These are phyloP conservation scores for Archocentrus centrarchus DNA, from an alignment of 2,113 vertebrate species.

Conservation along the genomic window DNA sequence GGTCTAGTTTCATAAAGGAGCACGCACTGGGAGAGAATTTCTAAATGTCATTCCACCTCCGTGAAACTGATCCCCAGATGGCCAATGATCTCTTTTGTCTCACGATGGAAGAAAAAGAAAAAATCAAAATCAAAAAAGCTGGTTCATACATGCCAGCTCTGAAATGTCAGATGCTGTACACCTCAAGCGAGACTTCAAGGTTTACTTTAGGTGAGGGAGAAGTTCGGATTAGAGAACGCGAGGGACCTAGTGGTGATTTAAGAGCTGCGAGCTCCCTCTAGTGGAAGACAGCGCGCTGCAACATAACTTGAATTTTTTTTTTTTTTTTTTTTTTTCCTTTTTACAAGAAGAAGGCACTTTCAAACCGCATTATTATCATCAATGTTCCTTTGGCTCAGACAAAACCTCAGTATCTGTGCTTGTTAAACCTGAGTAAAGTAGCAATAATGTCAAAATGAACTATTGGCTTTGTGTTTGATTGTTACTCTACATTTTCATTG, in stretches of 20 bases:
- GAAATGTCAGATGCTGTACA: slow-evolving; percentile 31
- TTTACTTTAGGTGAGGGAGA: slow-evolving; percentile 10
- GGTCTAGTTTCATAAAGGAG: slow-evolving; percentile 7
- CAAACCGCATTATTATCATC: slow-evolving; percentile 29
- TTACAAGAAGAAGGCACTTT: slow-evolving; percentile 72
- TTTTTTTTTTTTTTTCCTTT: slow-evolving; percentile 43
- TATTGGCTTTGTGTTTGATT: slow-evolving; percentile 40
- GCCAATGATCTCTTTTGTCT: slow-evolving; percentile 2
- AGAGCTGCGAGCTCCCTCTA: slow-evolving; percentile 70
- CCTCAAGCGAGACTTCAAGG: slow-evolving; percentile 4
- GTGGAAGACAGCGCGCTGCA: slow-evolving; percentile 69
- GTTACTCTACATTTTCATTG: slow-evolving; percentile 1
- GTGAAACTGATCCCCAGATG: slow-evolving; percentile 1
- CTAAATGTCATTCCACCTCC: slow-evolving; percentile 16
- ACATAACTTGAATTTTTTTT: slow-evolving; percentile 75
- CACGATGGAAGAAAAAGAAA: background rate
- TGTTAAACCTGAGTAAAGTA: slow-evolving; percentile 46
- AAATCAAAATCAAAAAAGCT: background rate
- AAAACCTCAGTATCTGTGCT: slow-evolving; percentile 35
- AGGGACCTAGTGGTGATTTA: slow-evolving; percentile 2
- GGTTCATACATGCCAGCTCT: background rate
- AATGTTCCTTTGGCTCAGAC: slow-evolving; percentile 32
- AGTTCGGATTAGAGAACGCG: background rate
- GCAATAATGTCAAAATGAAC: slow-evolving; percentile 67
- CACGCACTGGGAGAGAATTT: background rate